Evolutionary conservation across 1,140 invertebrate species (phyloP).

Genomic region (Arion vulgaris): DNA sequence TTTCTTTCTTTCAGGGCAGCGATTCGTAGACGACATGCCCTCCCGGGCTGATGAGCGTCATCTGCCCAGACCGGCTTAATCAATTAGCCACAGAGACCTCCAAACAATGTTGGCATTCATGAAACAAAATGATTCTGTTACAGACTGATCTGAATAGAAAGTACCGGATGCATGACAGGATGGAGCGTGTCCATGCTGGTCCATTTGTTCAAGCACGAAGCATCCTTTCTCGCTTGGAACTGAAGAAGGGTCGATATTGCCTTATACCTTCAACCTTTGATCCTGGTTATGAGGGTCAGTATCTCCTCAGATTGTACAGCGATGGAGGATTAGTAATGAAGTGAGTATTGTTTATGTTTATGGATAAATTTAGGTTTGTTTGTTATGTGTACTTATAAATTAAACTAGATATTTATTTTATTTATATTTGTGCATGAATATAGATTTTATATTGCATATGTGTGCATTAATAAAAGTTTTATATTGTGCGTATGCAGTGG

Average conservation of each 20-base stretch:
- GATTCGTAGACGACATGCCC: too few species aligned
- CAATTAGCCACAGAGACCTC: too few species aligned
- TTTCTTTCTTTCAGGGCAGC: too few species aligned
- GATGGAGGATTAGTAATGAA: constrained; percentile 41
- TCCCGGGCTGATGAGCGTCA: too few species aligned
- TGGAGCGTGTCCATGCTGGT: constrained; percentile 72
- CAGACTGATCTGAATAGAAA: constrained; percentile 78
- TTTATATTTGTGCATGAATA: too few species aligned
- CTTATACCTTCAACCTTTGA: constrained; percentile 80
- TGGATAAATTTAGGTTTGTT: background rate
- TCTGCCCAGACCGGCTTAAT: too few species aligned
- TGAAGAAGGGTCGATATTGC: constrained; percentile 78
- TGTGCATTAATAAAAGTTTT: too few species aligned
- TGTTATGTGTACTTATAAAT: too few species aligned
- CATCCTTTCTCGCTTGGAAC: constrained; percentile 72
- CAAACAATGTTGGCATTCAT: too few species aligned
- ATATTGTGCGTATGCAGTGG: too few species aligned
- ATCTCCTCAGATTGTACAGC: constrained; percentile 77
- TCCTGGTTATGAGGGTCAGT: constrained; percentile 75
- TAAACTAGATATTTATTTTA: too few species aligned
- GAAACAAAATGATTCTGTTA: constrained; percentile 9
- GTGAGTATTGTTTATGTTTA: constrained; percentile 45
- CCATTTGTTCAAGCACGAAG: constrained; percentile 75
- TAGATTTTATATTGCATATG: too few species aligned
- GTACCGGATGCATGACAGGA: constrained; percentile 75